Conservation (phyloP, 2,113 vertebrate species). For the Hystrix cristata region DNA sequence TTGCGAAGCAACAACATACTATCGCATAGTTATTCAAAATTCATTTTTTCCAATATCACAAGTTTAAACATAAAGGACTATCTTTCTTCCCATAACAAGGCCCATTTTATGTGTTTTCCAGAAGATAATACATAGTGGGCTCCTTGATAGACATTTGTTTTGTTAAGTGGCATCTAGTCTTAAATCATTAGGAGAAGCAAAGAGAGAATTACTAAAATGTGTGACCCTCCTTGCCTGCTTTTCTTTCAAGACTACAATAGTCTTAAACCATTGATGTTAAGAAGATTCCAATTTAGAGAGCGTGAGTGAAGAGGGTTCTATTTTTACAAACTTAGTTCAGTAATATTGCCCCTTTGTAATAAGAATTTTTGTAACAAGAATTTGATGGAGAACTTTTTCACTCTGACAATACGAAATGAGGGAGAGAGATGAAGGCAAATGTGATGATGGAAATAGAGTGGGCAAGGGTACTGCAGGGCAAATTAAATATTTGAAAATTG, state of each 20-base stretch:
- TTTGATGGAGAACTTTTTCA: slow-evolving; percentile 14
- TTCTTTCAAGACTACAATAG: neutral
- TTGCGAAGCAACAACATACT: neutral
- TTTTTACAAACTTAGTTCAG: neutral
- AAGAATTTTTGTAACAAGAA: neutral
- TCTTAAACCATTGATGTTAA: neutral
- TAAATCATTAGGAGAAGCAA: neutral
- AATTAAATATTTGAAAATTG: slow-evolving; percentile 1
- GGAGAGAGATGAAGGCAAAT: neutral
- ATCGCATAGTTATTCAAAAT: neutral
- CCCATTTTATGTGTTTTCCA: neutral
- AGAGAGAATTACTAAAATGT: neutral
- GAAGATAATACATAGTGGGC: neutral
- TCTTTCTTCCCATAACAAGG: neutral
- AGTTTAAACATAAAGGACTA: neutral
- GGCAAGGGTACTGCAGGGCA: neutral
- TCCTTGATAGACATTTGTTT: neutral
- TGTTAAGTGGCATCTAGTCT: neutral
- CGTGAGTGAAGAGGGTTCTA: neutral
- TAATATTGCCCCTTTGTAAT: neutral
- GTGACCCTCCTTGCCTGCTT: neutral
- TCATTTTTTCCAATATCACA: neutral
- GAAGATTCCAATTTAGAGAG: neutral
- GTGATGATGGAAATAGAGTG: neutral
- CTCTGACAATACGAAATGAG: neutral